Evolutionary conservation across 2,113 vertebrate species (phyloP).

Genomic region (Grammomys dolichurus): DNA sequence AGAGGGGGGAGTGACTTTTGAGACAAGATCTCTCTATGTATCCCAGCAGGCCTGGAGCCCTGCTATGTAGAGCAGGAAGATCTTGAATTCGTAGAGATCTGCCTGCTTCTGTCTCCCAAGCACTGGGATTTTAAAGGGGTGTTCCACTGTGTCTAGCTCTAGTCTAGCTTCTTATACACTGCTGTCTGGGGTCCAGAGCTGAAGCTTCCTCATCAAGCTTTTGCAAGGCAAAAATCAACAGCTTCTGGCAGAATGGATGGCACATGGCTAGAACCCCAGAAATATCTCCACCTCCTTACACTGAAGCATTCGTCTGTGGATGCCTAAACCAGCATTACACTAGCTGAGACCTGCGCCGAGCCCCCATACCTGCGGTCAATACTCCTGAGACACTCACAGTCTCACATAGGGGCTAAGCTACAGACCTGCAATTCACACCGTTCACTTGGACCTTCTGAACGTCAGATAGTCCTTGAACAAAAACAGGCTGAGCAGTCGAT

Average conservation of each 20-base stretch:
- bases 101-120: background rate
- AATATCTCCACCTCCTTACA: background rate
- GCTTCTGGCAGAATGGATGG: background rate
- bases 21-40: background rate
- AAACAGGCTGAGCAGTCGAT: background rate
- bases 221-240: background rate
- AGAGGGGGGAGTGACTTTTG: background rate
- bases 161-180: background rate
- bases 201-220: background rate
- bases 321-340: background rate
- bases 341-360: background rate
- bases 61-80: background rate
- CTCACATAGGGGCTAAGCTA: background rate
- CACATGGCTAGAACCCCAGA: background rate
- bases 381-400: background rate
- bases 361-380: background rate
- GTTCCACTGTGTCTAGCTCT: background rate
- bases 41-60: background rate
- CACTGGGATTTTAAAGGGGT: background rate
- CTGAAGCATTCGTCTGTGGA: background rate
- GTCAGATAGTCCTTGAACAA: background rate
- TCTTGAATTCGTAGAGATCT: background rate
- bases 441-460: background rate
- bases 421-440: background rate
- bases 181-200: background rate